Conservation (phyloP, 2,113 vertebrate genomes). For the Macroglossus sobrinus region DNA sequence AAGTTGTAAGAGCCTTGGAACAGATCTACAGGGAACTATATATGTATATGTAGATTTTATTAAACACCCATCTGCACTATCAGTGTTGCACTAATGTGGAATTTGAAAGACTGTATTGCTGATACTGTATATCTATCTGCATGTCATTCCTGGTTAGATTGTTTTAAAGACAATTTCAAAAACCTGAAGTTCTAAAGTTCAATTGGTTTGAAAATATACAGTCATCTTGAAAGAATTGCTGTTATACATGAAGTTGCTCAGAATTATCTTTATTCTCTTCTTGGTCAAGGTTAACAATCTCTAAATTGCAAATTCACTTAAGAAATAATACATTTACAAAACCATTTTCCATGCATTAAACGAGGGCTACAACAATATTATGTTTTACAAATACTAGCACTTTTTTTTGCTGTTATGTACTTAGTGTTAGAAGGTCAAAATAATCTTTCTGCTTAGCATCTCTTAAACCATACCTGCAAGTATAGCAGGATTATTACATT, state of each 20-base stretch:
- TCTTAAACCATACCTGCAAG: conserved; percentile 80
- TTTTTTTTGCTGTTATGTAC: conserved; percentile 78
- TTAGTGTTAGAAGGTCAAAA: conserved; percentile 82
- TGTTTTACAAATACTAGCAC: conserved; percentile 83
- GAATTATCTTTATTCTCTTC: conserved; percentile 66
- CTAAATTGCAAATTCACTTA: conserved; percentile 66
- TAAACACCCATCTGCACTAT: conserved; percentile 63
- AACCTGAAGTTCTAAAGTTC: conserved; percentile 43
- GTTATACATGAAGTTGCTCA: conserved; percentile 45
- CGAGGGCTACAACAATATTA: conserved; percentile 75
- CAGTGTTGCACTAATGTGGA: conserved; percentile 81
- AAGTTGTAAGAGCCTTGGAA: conserved; percentile 59
- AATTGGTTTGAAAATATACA: conserved; percentile 37
- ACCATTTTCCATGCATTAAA: conserved; percentile 76
- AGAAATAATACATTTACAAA: conserved; percentile 70
- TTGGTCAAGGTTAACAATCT: conserved; percentile 72
- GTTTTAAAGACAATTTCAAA: conserved; percentile 51
- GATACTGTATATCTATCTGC: conserved; percentile 52
- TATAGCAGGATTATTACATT: conserved; percentile 82
- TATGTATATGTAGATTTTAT: conserved; percentile 65
- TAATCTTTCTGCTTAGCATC: conserved; percentile 83
- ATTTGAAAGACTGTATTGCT: conserved; percentile 46
- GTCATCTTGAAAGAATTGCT: conserved; percentile 47
- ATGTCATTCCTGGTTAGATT: conserved; percentile 43
- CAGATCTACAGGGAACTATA: conserved; percentile 46